phyloP scores from a whole-genome alignment of 2,888 invertebrate species.

The Drosophila nigricruria region DNA sequence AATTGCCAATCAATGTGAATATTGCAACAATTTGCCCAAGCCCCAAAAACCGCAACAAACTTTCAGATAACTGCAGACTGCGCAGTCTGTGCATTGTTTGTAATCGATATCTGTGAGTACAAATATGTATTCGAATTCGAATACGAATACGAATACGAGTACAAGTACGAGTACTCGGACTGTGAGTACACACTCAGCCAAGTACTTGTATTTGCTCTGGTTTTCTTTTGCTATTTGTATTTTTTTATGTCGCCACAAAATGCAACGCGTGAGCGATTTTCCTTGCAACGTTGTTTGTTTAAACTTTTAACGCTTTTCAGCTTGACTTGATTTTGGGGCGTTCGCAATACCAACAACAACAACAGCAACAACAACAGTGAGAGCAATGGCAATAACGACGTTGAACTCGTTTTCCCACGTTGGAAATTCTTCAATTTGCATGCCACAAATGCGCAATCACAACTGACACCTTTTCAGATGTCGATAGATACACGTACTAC shows the following conservation, averaged over 20 bases:
- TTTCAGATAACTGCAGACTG: slow-evolving; percentile 33
- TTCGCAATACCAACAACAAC: slow-evolving; percentile 29
- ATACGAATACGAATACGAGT: slow-evolving; percentile 20
- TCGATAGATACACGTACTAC: slow-evolving; percentile 46
- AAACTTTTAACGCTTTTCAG: slow-evolving; percentile 72
- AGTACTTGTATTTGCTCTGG: slow-evolving; percentile 51
- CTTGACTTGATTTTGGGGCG: slow-evolving; percentile 71
- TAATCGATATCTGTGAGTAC: slow-evolving; percentile 52
- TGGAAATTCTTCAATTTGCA: slow-evolving; percentile 81
- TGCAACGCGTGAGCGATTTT: slow-evolving; percentile 74
- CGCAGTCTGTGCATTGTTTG: slow-evolving; percentile 33
- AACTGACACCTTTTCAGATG: slow-evolving; percentile 69
- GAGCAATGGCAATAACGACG: slow-evolving; percentile 38
- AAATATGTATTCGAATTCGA: slow-evolving; percentile 21
- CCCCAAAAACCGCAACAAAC: slow-evolving; percentile 33
- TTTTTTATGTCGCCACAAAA: slow-evolving; percentile 47
- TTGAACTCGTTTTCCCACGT: slow-evolving; percentile 79
- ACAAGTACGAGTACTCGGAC: slow-evolving; percentile 16
- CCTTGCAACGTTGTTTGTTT: slow-evolving; percentile 66
- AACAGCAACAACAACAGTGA: slow-evolving; percentile 29
- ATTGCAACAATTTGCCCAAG: slow-evolving; percentile 60
- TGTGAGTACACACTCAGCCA: slow-evolving; percentile 20
- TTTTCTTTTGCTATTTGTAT: slow-evolving; percentile 49
- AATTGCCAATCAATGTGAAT: slow-evolving; percentile 68
- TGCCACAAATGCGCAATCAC: slow-evolving; percentile 75